Evolutionary conservation across 2,797 vertebrate species (phyloP).

Genomic region (Lycodopsis pacificus): DNA sequence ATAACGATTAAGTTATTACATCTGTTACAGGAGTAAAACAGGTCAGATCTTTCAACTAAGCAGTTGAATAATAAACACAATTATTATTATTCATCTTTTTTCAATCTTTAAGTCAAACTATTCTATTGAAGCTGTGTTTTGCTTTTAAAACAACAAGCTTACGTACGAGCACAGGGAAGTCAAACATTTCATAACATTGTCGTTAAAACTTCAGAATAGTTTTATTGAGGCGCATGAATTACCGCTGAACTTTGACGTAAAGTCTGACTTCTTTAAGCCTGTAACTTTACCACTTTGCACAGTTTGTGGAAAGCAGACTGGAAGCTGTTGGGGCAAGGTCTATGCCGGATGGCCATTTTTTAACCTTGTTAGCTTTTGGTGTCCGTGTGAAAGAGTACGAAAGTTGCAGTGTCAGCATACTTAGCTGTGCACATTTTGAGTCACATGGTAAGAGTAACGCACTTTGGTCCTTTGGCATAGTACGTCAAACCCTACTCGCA

Average conservation of each 20-base stretch:
- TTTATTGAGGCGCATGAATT: slow-evolving; percentile 10
- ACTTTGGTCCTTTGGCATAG: neutral
- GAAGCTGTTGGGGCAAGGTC: slow-evolving; percentile 12
- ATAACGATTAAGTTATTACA: neutral
- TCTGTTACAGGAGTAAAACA: neutral
- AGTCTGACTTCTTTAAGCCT: slow-evolving; percentile 11
- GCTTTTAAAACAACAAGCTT: neutral
- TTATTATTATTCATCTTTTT: neutral
- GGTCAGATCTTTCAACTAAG: neutral
- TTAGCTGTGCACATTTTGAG: neutral
- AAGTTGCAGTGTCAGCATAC: neutral
- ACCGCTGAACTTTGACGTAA: neutral
- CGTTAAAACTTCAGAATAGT: neutral
- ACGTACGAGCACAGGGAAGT: neutral
- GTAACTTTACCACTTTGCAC: slow-evolving; percentile 2
- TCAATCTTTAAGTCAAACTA: neutral
- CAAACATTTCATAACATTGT: neutral
- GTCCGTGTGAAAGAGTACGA: neutral
- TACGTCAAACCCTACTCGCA: neutral
- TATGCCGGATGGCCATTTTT: slow-evolving; percentile 1
- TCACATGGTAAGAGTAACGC: neutral
- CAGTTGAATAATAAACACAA: neutral
- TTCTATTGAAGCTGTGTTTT: neutral
- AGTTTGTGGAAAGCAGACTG: slow-evolving; percentile 4
- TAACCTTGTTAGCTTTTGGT: neutral